phyloP scores from a whole-genome alignment of 2,888 invertebrate genomes.

The Amblyjoppa proteus region DNA sequence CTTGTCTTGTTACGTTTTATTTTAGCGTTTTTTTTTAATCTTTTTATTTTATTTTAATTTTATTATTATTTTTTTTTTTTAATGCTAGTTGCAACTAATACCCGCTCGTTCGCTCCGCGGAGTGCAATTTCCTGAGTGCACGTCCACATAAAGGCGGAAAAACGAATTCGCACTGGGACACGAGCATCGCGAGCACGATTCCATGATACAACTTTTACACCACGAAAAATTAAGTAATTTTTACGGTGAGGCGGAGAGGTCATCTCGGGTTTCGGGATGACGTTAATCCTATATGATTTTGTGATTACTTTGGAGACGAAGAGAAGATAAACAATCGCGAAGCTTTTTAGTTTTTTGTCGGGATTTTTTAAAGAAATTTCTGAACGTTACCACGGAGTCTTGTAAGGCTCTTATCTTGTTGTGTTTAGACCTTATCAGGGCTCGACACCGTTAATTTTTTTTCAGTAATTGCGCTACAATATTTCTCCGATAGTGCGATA shows the following conservation, averaged over 20 bases:
- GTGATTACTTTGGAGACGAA: no score
- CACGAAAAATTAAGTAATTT: slow-evolving; percentile 8
- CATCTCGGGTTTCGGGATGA: no score
- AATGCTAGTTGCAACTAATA: slow-evolving; percentile 48
- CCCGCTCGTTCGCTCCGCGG: slow-evolving; percentile 62
- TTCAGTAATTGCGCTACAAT: no score
- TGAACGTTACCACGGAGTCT: no score
- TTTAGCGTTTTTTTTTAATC: slow-evolving; percentile 6
- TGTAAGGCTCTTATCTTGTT: no score
- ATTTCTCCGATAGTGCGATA: no score
- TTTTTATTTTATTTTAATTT: background rate
- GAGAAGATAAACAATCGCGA: no score
- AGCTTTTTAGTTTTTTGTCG: no score
- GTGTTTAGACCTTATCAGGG: no score
- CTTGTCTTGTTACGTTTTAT: background rate
- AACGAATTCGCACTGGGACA: slow-evolving; percentile 44
- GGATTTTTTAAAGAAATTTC: no score
- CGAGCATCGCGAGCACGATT: background rate
- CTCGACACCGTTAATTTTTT: no score
- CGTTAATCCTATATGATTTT: background rate
- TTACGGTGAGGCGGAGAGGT: background rate
- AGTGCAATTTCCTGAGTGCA: slow-evolving; percentile 75
- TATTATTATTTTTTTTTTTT: background rate
- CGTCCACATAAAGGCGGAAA: slow-evolving; percentile 41
- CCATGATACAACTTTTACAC: slow-evolving; percentile 2